phyloP scores from a whole-genome alignment of 2,113 vertebrate species.

The Calcarius ornatus region DNA sequence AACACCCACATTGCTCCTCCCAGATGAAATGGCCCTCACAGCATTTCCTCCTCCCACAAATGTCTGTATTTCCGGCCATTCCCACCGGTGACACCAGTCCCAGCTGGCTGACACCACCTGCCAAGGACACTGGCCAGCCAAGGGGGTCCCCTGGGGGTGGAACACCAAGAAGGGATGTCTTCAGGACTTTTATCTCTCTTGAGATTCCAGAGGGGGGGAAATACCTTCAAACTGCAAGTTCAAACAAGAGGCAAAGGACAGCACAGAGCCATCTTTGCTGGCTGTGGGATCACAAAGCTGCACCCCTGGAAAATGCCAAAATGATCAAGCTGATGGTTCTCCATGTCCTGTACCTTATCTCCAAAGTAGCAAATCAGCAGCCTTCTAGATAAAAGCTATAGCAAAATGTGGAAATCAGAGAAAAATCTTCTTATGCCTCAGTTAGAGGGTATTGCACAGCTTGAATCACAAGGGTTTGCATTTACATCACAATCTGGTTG shows the following conservation, averaged over 20 bases:
- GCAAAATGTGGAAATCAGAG: not conserved
- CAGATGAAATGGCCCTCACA: not conserved
- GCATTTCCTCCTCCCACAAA: not conserved
- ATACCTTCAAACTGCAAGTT: not conserved
- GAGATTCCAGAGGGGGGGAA: rapidly evolving
- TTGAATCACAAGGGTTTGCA: not conserved
- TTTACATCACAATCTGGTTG: not conserved
- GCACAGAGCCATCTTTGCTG: not conserved
- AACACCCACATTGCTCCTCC: not conserved
- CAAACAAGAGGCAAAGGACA: not conserved
- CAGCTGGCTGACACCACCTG: not conserved
- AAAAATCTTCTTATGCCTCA: not conserved
- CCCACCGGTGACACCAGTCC: not conserved
- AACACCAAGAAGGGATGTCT: not conserved
- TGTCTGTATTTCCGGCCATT: too few relatives aligned
- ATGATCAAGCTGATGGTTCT: not conserved
- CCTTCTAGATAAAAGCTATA: not conserved
- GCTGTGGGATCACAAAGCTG: not conserved
- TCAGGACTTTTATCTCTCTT: not conserved
- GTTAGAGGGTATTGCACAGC: not conserved
- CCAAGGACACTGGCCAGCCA: not conserved
- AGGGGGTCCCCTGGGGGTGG: not conserved
- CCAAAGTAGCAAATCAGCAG: not conserved
- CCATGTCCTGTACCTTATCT: not conserved
- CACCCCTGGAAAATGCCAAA: not conserved